Evolutionary conservation across 2,888 invertebrate species (phyloP).

Genomic region (Tiliacea aurago): DNA sequence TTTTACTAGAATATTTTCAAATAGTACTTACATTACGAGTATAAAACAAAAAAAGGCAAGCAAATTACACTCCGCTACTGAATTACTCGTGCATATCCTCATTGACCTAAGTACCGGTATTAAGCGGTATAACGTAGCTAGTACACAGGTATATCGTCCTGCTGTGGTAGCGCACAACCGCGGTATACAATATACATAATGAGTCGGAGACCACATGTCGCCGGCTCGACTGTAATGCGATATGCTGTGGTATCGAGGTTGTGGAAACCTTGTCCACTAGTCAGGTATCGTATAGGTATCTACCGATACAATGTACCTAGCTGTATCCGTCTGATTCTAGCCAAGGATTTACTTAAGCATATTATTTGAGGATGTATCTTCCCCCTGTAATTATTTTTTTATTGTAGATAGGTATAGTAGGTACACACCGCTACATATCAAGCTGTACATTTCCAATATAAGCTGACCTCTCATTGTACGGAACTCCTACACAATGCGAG

Average conservation of each 20-base stretch:
- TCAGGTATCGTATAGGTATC: neutral
- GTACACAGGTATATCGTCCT: constrained; percentile 21
- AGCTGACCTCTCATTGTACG: no score
- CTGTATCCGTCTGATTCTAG: neutral
- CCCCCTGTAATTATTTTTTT: no score
- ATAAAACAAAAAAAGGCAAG: constrained; percentile 27
- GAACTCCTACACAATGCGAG: no score
- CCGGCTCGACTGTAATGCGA: constrained; percentile 54
- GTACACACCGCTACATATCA: no score
- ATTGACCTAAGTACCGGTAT: constrained; percentile 23
- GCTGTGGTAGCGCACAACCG: constrained; percentile 32
- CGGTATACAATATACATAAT: constrained; percentile 52
- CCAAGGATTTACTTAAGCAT: neutral
- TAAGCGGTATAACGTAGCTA: constrained; percentile 4
- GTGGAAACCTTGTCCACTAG: constrained; percentile 38
- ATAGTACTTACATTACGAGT: neutral
- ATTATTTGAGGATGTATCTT: neutral
- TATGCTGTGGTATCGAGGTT: constrained; percentile 45
- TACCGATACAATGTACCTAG: neutral
- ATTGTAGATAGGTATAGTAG: neutral
- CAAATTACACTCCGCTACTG: constrained; percentile 15
- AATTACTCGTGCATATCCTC: constrained; percentile 26
- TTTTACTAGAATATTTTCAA: neutral
- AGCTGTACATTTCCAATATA: no score
- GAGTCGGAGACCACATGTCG: constrained; percentile 51